Conservation (phyloP, 2,797 vertebrate genomes). For the Phylloscopus collybita region DNA sequence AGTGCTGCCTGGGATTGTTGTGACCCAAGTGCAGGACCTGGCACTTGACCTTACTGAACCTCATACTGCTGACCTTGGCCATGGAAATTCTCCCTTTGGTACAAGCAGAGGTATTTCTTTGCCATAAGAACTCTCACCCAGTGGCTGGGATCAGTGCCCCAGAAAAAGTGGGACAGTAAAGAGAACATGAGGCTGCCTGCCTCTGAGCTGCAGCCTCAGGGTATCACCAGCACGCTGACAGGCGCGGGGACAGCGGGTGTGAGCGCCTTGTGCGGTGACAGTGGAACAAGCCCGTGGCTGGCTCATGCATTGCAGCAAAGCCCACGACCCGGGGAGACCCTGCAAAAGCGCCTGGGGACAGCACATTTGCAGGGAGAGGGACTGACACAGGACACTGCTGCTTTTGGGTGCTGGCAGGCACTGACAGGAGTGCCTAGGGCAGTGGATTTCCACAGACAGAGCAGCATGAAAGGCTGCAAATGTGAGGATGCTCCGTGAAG, state of each 20-base stretch:
- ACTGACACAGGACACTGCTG: neutral
- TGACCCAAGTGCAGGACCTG: neutral
- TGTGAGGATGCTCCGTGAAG: neutral
- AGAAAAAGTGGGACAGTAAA: neutral
- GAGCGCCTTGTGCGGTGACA: rapidly evolving
- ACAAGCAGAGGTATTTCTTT: neutral
- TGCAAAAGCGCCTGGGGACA: neutral
- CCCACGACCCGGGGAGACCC: neutral
- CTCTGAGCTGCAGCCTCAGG: neutral
- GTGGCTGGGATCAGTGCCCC: neutral
- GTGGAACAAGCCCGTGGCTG: neutral
- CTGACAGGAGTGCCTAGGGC: neutral
- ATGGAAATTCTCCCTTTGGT: neutral
- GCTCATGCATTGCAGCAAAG: neutral
- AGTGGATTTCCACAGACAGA: neutral
- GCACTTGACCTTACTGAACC: neutral
- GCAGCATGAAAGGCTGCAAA: neutral
- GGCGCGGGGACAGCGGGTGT: rapidly evolving
- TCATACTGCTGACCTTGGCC: neutral
- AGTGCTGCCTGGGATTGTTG: neutral
- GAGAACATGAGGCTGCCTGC: neutral
- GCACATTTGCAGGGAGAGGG: neutral
- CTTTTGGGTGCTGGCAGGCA: neutral
- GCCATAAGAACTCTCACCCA: neutral
- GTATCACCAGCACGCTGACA: rapidly evolving